A percentile compares a stretch with the other conserved stretches of the same genome.
Evolutionary conservation across 37 sponge, comb jelly and placozoan species (phyloP).

Genomic region (Amphimedon queenslandica): DNA sequence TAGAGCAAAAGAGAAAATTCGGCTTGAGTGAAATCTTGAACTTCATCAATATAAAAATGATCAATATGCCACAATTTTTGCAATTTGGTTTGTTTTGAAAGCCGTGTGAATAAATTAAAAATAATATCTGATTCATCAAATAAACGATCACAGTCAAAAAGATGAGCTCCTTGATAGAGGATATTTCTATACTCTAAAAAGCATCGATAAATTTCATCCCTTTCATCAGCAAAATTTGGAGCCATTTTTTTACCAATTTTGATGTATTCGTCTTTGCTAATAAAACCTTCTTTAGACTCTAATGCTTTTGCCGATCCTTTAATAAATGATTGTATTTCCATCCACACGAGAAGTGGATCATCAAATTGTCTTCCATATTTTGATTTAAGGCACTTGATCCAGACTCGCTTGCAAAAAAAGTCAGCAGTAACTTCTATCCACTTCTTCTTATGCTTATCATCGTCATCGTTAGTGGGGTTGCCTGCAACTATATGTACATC

Average conservation of each 20-base stretch:
- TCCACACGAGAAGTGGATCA: slow-evolving; percentile 70
- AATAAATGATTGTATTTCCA: slow-evolving; percentile 80
- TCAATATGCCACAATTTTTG: slow-evolving; percentile 1
- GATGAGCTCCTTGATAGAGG: background rate
- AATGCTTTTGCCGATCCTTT: slow-evolving; percentile 75
- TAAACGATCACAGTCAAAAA: no score
- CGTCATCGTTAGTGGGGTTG: slow-evolving; percentile 26
- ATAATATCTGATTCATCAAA: slow-evolving; percentile 37
- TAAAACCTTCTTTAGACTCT: slow-evolving; percentile 29
- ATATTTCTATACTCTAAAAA: slow-evolving; percentile 36
- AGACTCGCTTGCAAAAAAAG: slow-evolving; percentile 39
- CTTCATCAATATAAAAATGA: slow-evolving; percentile 34
- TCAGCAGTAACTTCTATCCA: slow-evolving; percentile 28
- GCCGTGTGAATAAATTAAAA: slow-evolving; percentile 16
- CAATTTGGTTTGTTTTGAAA: background rate
- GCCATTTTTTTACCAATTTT: slow-evolving; percentile 62
- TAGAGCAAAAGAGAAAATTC: slow-evolving; percentile 19
- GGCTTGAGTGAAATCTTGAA: slow-evolving; percentile 47
- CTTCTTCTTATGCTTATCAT: slow-evolving; percentile 5
- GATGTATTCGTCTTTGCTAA: slow-evolving; percentile 49
- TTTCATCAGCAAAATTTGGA: slow-evolving; percentile 48
- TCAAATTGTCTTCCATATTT: no score
- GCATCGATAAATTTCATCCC: slow-evolving; percentile 48
- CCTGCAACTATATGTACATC: no score
- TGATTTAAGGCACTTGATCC: slow-evolving; percentile 7